Evolutionary conservation across 2,888 invertebrate species (phyloP), one percentile per base, ranked within the genome.

Genomic region (Conops quadrifasciatus): DNA sequence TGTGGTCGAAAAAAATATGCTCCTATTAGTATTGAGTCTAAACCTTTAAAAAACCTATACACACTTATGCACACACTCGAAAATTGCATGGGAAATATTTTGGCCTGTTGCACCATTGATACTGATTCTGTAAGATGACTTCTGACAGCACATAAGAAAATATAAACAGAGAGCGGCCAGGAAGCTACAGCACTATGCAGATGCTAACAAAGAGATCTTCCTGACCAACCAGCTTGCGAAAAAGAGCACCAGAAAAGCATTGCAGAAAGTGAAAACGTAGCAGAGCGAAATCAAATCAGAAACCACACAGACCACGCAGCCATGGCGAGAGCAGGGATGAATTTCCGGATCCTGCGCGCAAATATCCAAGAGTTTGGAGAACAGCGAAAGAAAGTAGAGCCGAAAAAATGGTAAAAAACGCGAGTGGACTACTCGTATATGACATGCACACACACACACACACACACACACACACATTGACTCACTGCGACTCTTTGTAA

Each of bases 291-390:
- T 21, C 24, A 51, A 30, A 36, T 36, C 28, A 65, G 16, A 45
- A 53, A 43, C 24, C 24, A 53, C 49, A 28, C 53, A 19, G 13
- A n/a, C 19, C 30, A 53, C 24, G 56, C 51, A n/a, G 7, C 64
- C 15, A 36, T 43, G 13, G 62, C 19, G 62, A 62, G 62, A 43
- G 70, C 49, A 63, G 67, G 58, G 36, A 62, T 28, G 19, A 59
- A 65, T 64, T 66, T 49, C 60, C 65, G 67, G 65, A 66, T 66
- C 60, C 66, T 71, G 65, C 71, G 71, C 71, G 51, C 36, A 30
- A 36, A 65, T 59, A 30, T 15, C 24, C 26, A 45, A 36, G 47
- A 67, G 56, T 9, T 43, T 19, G 28, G 13, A 59, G 15, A 53
- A n/a, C 36, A 19, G 53, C 51, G 28, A 24, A 13, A 56, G 49